These are phyloP conservation scores for Formica selysi DNA, from an alignment of 1,140 invertebrate genomes.

Conservation along the genomic window DNA sequence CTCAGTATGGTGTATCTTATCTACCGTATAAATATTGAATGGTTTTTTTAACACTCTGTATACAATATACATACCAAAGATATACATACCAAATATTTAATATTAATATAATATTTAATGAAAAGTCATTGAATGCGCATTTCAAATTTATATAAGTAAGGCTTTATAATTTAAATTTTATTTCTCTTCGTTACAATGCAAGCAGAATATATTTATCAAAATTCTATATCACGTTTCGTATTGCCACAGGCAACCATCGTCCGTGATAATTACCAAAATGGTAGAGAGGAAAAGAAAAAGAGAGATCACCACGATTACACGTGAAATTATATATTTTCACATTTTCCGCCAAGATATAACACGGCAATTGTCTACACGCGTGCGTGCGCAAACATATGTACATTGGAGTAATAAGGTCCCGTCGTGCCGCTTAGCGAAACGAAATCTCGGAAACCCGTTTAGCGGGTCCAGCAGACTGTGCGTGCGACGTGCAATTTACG, in stretches of 20 bases:
- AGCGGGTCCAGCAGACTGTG: conserved; percentile 9
- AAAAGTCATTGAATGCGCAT: neutral
- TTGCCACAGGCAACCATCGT: neutral
- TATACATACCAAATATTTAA: too few relatives aligned
- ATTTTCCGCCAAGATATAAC: conserved; percentile 4
- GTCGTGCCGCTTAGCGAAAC: conserved; percentile 41
- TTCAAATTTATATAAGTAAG: neutral
- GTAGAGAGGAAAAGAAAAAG: neutral
- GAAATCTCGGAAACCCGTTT: conserved; percentile 67
- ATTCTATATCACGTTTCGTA: neutral
- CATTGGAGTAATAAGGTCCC: conserved; percentile 31
- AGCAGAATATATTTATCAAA: conserved; percentile 16
- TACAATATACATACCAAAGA: neutral
- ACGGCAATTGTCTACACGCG: conserved; percentile 1
- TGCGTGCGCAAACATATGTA: conserved; percentile 9
- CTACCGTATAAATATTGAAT: too few relatives aligned
- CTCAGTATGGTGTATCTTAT: too few relatives aligned
- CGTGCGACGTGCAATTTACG: conserved; percentile 44
- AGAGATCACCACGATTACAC: conserved; percentile 18
- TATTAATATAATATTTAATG: too few relatives aligned
- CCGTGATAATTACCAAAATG: neutral
- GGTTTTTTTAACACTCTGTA: too few relatives aligned
- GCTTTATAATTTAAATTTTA: conserved; percentile 34
- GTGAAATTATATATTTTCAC: conserved; percentile 47
- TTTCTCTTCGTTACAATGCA: neutral